Base-by-base conservation (phyloP, 2,888 invertebrate genomes). In the Danaus chrysippus region DNA sequence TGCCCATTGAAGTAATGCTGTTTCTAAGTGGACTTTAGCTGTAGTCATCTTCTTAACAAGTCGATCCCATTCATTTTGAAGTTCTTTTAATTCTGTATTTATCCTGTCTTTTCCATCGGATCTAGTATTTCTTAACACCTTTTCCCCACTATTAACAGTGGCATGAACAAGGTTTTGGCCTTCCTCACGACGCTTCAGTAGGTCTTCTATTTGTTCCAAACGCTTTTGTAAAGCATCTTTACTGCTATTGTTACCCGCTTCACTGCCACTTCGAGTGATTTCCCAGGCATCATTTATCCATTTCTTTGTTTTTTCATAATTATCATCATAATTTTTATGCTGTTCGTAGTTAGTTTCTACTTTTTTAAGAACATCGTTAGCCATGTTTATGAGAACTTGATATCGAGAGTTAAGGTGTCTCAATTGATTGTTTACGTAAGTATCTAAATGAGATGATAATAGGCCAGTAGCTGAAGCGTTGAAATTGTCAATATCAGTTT, bases 51-150 rank as follows among this genome's bases (percentile, higher is more conserved):
- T 97, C 85, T 96, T 96, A 0, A 97, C 95, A 11, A 97, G 90
- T 65, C 97, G 93, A 77, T 98, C 97, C 98, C 98, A 98, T 74
- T 98, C 97, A 63, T 93, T 95, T 86, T 98, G 97, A 42, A 98
- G 92, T 76, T 97, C 97, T 80, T 96, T 97, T 69, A 98, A 92
- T 84, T 97, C 96, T 23, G 93, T 93, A 72, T 96, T 96, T 58
- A 98, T 97, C 57, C 93, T 93, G 76, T 98, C 98, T 59, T 95
- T 93, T 0, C 98, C 98, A 76, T 97, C 97, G 0, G 97, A 97
- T 64, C 96, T 92, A 0, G 97, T 97, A 68, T 96, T 97, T 59
- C 97, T 92, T 34, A 96, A 89, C 0, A 97, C 96, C 82, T 97
- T 98, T 76, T 98, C 98, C 10, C 97, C 97, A 75, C 95, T 96